Evolutionary conservation across 2,113 vertebrate genomes (phyloP).

Genomic region (Rousettus leschenaultii): DNA sequence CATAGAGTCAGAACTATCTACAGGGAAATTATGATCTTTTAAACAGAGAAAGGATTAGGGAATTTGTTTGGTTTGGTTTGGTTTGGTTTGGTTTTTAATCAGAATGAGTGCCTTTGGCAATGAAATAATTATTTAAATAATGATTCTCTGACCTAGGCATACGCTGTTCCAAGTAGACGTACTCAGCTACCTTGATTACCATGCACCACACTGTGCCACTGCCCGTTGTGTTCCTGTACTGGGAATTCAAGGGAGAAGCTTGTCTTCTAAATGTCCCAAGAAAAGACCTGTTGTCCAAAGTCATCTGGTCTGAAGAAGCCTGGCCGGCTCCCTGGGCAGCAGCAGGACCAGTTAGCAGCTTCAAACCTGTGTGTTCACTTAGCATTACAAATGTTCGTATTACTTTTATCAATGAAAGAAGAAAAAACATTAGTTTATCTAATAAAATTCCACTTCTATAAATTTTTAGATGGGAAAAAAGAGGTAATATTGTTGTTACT

Average conservation of each 20-base stretch:
- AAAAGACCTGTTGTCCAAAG: not conserved
- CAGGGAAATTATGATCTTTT: conserved; percentile 19
- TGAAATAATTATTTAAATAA: not conserved
- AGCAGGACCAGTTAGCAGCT: not conserved
- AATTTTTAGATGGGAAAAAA: not conserved
- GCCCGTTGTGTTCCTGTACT: too few relatives aligned
- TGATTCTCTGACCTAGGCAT: not conserved
- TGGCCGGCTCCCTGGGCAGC: not conserved
- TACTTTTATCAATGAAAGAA: not conserved
- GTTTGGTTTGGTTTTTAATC: not conserved
- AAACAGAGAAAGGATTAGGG: not conserved
- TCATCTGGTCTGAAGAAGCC: not conserved
- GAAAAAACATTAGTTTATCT: not conserved
- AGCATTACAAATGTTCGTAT: not conserved
- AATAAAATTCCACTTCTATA: not conserved
- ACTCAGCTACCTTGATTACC: not conserved
- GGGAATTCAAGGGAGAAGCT: not conserved
- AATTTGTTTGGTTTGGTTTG: not conserved
- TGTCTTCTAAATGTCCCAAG: too few relatives aligned
- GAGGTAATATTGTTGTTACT: not conserved
- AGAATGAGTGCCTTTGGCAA: not conserved
- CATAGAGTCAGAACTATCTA: not conserved
- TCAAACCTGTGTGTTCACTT: not conserved
- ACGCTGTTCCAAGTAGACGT: not conserved
- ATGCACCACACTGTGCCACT: not conserved